Evolutionary conservation across 2,113 vertebrate species (phyloP), one percentile per base, ranked within the genome.

Genomic region (Thermophis baileyi): DNA sequence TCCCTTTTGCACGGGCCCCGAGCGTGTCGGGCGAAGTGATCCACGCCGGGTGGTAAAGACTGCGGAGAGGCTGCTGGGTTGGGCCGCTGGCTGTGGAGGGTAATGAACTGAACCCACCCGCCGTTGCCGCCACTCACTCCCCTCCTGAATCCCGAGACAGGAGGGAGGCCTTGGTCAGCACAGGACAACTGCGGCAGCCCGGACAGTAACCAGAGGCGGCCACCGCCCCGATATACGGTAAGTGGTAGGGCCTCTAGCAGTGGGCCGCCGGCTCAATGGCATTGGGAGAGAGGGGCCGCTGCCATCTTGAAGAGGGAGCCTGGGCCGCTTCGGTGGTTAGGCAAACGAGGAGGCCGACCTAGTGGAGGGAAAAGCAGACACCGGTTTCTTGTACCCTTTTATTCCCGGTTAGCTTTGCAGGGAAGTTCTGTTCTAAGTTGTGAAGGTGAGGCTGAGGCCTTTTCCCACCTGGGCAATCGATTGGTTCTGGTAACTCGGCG

Each of bases 301-400:
- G 96, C 96, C 96, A 96, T 97, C 96, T 97, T 97, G 96, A 92
- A 92, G 57, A 93, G 93, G 87, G 89, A 92, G 94, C 87, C 85
- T 87, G 91, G 93, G 74, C 85, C 86, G 50, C 50, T 60, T 44
- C 60, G 60, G 86, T 35, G 60, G 50, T 14, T 87, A 44, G 27
- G 46, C 25, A 27, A 55, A 87, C 57, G 46, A 14, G 93, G 93
- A 93, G 91, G 95, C 92, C 94, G 87, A 87, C 54, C 87, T 51
- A 16, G 92, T 51, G 94, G 93, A 50, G 87, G 85, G 91, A 27
- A 89, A 46, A 92, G 93, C 27, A 90, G 85, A 3, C 85, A 54
- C 74, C 93, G 88, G 44, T 74, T 5, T 50, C 87, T 35, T 4
- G n/a, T 50, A 63, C n/a, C 53, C 16, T 81, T 81, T 81, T 44